These are phyloP conservation scores for Mythimna pallens DNA, from an alignment of 2,888 invertebrate genomes.

Conservation along the genomic window DNA sequence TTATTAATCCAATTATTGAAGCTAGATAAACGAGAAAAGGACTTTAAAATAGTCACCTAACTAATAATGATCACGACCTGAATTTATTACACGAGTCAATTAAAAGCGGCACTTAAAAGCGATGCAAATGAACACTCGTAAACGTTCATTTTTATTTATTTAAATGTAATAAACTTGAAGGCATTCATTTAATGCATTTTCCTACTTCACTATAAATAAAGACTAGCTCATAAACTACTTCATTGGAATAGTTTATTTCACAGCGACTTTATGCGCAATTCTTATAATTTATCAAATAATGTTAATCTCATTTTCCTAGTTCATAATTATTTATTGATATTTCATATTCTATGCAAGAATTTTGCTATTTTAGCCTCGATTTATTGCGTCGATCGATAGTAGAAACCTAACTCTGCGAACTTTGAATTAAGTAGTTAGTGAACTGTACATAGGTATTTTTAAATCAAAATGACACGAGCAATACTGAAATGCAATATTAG, in stretches of 20 bases:
- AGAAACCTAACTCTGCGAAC: conserved; percentile 12
- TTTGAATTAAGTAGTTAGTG: conserved; percentile 3
- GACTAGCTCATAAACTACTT: not conserved
- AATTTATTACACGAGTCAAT: conserved; percentile 60
- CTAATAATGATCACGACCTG: conserved; percentile 15
- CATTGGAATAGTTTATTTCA: conserved; percentile 12
- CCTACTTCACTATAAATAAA: conserved; percentile 22
- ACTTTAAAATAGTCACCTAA: conserved; percentile 22
- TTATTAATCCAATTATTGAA: not conserved
- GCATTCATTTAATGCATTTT: conserved; percentile 56
- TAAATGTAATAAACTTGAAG: conserved; percentile 58
- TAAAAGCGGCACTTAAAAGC: conserved; percentile 60
- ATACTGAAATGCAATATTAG: too few species aligned
- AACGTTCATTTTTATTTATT: conserved; percentile 59
- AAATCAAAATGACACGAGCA: too few species aligned
- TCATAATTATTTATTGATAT: conserved; percentile 29
- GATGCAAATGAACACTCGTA: conserved; percentile 68
- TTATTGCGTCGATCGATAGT: not conserved
- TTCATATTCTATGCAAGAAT: conserved; percentile 10
- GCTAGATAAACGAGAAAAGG: not conserved
- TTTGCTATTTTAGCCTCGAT: conserved; percentile 12
- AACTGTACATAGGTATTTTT: not conserved
- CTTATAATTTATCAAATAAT: conserved; percentile 25
- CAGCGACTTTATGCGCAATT: conserved; percentile 8
- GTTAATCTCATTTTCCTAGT: conserved; percentile 18